Conservation (phyloP, 1,140 invertebrate genomes). For the Brachionus manjavacas region DNA sequence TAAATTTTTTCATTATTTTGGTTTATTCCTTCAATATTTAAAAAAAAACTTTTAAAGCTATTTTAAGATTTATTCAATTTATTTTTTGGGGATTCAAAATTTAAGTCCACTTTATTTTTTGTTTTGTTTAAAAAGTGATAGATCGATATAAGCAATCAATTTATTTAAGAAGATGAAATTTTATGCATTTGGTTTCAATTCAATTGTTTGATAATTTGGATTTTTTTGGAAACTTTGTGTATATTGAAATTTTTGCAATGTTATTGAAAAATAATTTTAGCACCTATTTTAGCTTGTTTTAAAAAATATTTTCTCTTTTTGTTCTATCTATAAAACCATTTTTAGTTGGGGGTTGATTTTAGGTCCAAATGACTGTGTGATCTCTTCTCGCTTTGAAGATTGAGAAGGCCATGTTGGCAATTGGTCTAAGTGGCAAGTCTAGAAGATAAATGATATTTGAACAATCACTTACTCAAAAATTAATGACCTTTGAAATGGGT, state of each 20-base stretch:
- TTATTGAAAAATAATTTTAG: background rate
- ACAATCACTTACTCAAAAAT: background rate
- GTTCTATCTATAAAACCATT: background rate
- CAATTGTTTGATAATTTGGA: background rate
- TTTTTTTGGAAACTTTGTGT: background rate
- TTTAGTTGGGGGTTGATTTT: background rate
- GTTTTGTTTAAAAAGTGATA: background rate
- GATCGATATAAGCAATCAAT: background rate
- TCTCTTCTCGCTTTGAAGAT: background rate
- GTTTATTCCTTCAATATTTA: background rate
- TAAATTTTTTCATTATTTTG: background rate
- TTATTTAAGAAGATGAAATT: background rate
- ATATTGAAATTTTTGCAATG: background rate
- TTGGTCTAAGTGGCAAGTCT: background rate
- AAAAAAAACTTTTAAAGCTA: background rate
- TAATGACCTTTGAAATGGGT: constrained; percentile 34
- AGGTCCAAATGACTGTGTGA: background rate
- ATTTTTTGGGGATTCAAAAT: background rate
- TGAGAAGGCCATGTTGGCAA: background rate
- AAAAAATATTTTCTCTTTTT: background rate
- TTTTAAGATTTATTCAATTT: background rate
- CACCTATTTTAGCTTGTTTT: background rate
- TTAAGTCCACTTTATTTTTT: background rate
- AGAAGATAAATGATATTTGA: constrained; percentile 13
- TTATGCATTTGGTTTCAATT: background rate